These are phyloP conservation scores for Furnarius figulus DNA, from an alignment of 2,113 vertebrate genomes.

Conservation along the genomic window DNA sequence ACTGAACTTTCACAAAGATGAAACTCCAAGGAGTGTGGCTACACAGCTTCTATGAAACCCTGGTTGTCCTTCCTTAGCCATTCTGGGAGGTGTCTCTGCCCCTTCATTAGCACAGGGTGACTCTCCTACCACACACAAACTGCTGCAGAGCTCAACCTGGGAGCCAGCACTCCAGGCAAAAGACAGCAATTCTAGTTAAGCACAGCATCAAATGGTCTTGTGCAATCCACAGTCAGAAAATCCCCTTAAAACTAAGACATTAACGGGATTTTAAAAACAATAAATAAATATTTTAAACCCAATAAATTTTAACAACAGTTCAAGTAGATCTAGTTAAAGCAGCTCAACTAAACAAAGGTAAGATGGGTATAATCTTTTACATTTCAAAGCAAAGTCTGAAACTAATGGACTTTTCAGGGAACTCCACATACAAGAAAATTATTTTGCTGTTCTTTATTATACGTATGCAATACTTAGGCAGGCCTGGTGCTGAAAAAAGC, in stretches of 20 bases:
- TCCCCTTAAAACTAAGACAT: not conserved
- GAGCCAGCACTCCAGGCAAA: not conserved
- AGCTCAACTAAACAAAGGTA: not conserved
- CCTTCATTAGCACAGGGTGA: not conserved
- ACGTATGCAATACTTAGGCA: not conserved
- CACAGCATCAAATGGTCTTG: not conserved
- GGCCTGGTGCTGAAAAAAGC: not conserved
- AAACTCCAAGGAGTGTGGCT: not conserved
- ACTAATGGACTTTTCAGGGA: not conserved
- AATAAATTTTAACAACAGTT: not conserved
- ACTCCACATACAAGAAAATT: not conserved
- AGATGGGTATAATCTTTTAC: not conserved
- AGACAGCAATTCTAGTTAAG: not conserved
- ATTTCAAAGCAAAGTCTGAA: not conserved
- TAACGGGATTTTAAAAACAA: conserved; percentile 22
- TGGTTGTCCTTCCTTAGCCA: not conserved
- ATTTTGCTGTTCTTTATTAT: not conserved
- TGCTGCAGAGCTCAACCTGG: not conserved
- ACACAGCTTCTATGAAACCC: not conserved
- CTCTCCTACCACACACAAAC: fast-evolving
- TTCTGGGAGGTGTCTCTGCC: not conserved
- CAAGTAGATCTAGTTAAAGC: conserved; percentile 4
- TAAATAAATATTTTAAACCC: not conserved
- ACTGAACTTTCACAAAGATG: not conserved
- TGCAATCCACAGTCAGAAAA: not conserved